phyloP scores from a whole-genome alignment of 2,888 invertebrate species.

The Nymphalis urticae region DNA sequence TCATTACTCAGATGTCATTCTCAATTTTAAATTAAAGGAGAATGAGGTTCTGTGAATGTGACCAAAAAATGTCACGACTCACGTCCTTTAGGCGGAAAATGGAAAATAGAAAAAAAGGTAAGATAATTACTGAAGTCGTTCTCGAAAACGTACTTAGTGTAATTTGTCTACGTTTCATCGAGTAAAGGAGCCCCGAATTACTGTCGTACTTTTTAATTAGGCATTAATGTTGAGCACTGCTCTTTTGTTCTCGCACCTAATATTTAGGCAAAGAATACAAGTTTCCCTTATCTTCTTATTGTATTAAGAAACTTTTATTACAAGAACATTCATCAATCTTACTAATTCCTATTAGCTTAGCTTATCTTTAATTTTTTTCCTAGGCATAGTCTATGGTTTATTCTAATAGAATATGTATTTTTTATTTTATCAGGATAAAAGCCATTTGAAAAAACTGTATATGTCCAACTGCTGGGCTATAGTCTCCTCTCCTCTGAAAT shows the following conservation, averaged over 20 bases:
- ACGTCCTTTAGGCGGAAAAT: background rate
- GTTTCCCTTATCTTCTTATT: conserved; percentile 1
- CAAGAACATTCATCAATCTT: background rate
- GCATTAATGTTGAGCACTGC: conserved; percentile 28
- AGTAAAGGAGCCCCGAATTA: conserved; percentile 35
- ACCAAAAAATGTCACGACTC: background rate
- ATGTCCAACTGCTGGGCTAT: too few relatives aligned
- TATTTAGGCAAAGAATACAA: conserved; percentile 12
- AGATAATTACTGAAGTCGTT: conserved; percentile 29
- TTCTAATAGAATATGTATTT: too few relatives aligned
- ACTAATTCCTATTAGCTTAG: background rate
- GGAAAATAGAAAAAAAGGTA: conserved; percentile 6
- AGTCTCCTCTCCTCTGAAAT: too few relatives aligned
- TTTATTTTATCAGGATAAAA: background rate
- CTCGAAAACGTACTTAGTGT: conserved; percentile 23
- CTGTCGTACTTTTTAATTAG: conserved; percentile 40
- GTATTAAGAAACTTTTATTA: background rate
- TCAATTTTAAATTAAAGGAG: too few relatives aligned
- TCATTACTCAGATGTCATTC: too few relatives aligned
- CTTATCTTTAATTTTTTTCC: too few relatives aligned
- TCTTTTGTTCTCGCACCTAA: conserved; percentile 26
- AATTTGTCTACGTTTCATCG: conserved; percentile 36
- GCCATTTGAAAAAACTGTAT: background rate
- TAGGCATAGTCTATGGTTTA: too few relatives aligned
- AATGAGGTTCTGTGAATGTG: background rate